Percentiles rank a stretch among this genome's conserved stretches.
phyloP scores from a whole-genome alignment of 2,113 vertebrate species.

The Tylochromis polylepis region DNA sequence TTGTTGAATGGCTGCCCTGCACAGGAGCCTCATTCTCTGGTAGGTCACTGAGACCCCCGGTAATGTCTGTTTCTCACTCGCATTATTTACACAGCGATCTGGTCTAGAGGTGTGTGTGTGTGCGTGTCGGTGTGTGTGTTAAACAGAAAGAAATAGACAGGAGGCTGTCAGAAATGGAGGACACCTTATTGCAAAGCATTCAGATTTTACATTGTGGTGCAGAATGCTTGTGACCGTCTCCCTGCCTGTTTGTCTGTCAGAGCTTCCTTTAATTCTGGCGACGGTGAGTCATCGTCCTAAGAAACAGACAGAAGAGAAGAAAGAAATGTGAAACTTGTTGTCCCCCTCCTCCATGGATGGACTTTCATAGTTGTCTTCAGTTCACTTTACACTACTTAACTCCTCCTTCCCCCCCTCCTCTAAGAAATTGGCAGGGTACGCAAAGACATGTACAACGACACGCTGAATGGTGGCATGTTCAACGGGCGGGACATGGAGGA shows the following conservation, averaged over 20 bases:
- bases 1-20: not conserved
- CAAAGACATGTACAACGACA: conserved; percentile 99
- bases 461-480: conserved; percentile 90
- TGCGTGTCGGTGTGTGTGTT: not conserved
- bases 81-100: not conserved
- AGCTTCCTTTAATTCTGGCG: conserved; percentile 33
- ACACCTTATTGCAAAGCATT: conserved; percentile 14
- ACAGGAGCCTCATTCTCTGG: not conserved
- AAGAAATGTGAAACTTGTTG: conserved; percentile 26
- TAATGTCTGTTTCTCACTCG: not conserved
- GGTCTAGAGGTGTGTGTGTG: not conserved
- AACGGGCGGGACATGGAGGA: conserved; percentile 90
- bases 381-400: not conserved
- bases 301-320: not conserved
- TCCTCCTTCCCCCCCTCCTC: not conserved
- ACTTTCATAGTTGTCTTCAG: not conserved
- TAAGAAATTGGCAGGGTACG: conserved; percentile 98
- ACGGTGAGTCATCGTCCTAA: conserved; percentile 33
- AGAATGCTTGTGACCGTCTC: conserved; percentile 19
- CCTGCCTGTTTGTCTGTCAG: not conserved
- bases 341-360: not conserved
- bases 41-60: not conserved
- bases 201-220: conserved; percentile 41
- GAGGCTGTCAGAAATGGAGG: not conserved
- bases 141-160: not conserved